Evolutionary conservation across 2,888 invertebrate genomes (phyloP).

Genomic region (Lochmaea crataegi): DNA sequence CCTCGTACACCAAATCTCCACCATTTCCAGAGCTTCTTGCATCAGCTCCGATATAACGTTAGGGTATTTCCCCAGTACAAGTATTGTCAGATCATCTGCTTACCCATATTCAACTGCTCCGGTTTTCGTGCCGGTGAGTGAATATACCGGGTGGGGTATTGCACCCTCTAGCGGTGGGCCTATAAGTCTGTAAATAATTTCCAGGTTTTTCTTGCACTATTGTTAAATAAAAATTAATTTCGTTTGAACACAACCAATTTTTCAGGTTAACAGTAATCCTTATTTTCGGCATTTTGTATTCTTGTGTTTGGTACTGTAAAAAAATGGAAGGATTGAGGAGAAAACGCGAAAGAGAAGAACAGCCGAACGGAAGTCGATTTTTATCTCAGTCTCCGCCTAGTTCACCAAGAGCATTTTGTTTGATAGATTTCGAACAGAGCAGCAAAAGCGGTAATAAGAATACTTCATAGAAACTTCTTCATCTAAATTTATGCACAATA

Average conservation of each 20-base stretch:
- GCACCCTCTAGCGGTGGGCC: neutral
- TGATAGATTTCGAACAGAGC: conserved; percentile 1
- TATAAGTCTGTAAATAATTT: neutral
- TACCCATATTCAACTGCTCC: no score
- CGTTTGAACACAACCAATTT: neutral
- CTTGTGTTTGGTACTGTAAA: conserved; percentile 40
- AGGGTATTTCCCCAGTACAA: no score
- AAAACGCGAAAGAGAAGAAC: conserved; percentile 6
- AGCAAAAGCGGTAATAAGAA: neutral
- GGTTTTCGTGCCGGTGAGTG: no score
- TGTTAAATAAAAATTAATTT: neutral
- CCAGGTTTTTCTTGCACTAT: no score
- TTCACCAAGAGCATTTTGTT: conserved; percentile 7
- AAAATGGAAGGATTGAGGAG: conserved; percentile 25
- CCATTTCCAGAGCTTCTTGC: no score
- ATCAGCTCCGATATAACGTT: no score
- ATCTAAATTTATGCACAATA: neutral
- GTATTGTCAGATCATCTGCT: no score
- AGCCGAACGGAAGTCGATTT: neutral
- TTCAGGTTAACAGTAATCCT: conserved; percentile 37
- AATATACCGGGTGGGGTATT: neutral
- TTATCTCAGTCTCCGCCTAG: neutral
- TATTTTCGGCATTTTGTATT: conserved; percentile 34
- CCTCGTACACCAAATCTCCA: no score
- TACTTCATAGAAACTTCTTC: neutral